phyloP scores from a whole-genome alignment of 1,140 invertebrate species.

The Semibalanus balanoides region DNA sequence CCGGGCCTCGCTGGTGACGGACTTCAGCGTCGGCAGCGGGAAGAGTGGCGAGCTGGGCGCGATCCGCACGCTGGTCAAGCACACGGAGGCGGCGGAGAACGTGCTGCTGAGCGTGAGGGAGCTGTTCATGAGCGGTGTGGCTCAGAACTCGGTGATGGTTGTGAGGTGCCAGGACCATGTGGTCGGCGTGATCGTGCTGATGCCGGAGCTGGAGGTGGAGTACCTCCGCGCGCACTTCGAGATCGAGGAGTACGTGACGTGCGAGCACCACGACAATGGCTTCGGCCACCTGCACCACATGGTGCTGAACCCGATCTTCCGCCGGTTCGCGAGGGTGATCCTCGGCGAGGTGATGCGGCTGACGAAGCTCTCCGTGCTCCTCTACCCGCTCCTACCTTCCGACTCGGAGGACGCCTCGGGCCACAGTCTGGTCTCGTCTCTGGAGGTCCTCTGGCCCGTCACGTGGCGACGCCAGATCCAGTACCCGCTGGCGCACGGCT shows the following conservation, averaged over 20 bases:
- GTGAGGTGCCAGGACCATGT: not conserved
- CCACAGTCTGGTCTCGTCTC: not conserved
- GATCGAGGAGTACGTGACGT: not conserved
- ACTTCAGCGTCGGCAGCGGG: not conserved
- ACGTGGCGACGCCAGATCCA: not conserved
- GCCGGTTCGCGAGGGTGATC: not conserved
- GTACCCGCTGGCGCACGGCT: not conserved
- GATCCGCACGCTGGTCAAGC: not conserved
- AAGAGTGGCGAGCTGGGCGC: not conserved
- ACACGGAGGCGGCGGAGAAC: not conserved
- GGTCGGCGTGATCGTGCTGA: not conserved
- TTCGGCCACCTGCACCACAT: not conserved
- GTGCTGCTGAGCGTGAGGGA: not conserved
- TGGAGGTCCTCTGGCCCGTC: not conserved
- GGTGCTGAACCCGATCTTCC: not conserved
- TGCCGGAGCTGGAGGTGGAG: not conserved
- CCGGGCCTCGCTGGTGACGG: not conserved
- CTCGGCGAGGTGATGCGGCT: not conserved
- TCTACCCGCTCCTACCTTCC: not conserved
- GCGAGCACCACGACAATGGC: not conserved
- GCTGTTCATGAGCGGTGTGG: not conserved
- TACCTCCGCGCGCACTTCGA: not conserved
- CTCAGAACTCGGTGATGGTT: not conserved
- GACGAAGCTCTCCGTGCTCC: not conserved
- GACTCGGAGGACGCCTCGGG: not conserved